Conservation (phyloP, 2,113 vertebrate genomes). For the Corynorhinus townsendii region DNA sequence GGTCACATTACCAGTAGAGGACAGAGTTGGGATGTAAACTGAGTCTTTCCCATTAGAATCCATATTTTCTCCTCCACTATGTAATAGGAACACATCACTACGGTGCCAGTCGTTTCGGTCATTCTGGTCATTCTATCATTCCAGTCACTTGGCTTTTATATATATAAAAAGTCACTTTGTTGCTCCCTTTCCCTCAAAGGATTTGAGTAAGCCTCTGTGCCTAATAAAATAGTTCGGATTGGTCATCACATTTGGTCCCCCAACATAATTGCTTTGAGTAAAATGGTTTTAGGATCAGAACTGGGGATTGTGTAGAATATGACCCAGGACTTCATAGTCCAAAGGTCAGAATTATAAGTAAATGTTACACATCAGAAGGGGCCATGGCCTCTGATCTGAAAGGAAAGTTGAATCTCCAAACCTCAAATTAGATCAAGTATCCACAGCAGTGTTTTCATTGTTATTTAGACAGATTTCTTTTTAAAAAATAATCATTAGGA, state of each 20-base stretch:
- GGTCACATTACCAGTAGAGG: background rate
- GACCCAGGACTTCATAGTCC: background rate
- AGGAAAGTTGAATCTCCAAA: background rate
- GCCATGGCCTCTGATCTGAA: background rate
- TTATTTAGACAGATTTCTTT: background rate
- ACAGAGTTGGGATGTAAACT: background rate
- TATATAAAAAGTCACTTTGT: background rate
- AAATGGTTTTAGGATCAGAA: background rate
- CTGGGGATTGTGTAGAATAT: background rate
- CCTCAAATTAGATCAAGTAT: background rate
- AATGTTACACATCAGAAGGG: background rate
- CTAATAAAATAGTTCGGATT: background rate
- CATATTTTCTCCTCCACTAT: background rate
- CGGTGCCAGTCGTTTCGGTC: too few relatives aligned
- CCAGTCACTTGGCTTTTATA: too few relatives aligned
- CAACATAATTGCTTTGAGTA: background rate
- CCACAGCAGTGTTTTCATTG: background rate
- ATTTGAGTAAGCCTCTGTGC: background rate
- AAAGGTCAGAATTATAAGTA: background rate
- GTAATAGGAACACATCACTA: background rate
- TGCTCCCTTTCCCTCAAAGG: background rate
- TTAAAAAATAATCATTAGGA: background rate
- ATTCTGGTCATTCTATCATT: too few relatives aligned
- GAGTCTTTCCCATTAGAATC: background rate
- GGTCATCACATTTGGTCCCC: background rate